phyloP scores from a whole-genome alignment of 2,888 invertebrate species.

The Eupithecia vulgata region DNA sequence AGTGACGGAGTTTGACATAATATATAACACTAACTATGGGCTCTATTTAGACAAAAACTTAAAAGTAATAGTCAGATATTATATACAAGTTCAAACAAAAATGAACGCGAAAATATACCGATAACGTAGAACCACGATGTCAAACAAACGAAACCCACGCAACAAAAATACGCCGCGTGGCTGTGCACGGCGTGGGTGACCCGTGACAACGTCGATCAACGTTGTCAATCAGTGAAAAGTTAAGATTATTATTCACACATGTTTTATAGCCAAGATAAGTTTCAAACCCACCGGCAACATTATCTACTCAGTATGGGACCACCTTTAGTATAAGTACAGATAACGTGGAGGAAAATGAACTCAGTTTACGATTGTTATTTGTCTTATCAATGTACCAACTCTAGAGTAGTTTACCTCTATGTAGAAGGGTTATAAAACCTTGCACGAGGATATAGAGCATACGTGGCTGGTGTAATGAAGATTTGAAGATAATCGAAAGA shows the following conservation, averaged over 20 bases:
- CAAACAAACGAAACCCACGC: too few species aligned
- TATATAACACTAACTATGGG: too few species aligned
- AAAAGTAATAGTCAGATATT: too few species aligned
- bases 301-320: background rate
- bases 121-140: too few species aligned
- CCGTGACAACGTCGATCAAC: too few species aligned
- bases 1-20: too few species aligned
- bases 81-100: too few species aligned
- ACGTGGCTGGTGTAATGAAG: conserved; percentile 81
- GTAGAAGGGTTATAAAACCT: conserved; percentile 17
- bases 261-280: background rate
- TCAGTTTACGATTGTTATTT: conserved; percentile 8
- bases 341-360: background rate
- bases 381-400: conserved; percentile 9
- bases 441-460: conserved; percentile 54
- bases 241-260: background rate
- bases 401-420: background rate
- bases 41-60: too few species aligned
- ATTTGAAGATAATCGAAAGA: conserved; percentile 85
- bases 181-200: too few species aligned
- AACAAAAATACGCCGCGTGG: too few species aligned
- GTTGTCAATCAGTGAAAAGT: too few species aligned
- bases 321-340: background rate
- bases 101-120: too few species aligned
- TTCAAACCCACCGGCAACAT: background rate